phyloP scores from a whole-genome alignment of 2,888 invertebrate species.

The Xestia xanthographa region DNA sequence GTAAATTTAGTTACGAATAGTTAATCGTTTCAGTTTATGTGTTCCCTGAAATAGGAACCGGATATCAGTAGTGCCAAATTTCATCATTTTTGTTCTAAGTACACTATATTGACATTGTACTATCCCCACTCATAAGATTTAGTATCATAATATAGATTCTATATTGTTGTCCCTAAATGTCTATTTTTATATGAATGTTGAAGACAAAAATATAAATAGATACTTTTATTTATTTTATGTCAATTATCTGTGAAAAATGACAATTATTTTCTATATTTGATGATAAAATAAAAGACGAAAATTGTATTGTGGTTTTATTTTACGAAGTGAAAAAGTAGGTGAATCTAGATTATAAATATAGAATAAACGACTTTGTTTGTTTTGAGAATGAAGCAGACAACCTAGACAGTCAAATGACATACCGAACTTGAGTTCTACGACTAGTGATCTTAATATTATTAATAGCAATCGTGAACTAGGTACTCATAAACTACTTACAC shows the following conservation, averaged over 20 bases:
- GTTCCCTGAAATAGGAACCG: background rate
- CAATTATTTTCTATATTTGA: conserved; percentile 70
- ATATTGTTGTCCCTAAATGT: conserved; percentile 66
- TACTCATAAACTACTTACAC: background rate
- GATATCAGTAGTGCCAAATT: conserved; percentile 24
- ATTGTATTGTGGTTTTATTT: conserved; percentile 54
- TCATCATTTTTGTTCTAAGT: background rate
- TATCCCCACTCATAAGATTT: conserved; percentile 8
- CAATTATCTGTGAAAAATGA: conserved; percentile 73
- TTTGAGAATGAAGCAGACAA: conserved; percentile 15
- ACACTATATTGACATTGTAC: conserved; percentile 4
- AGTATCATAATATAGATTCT: conserved; percentile 45
- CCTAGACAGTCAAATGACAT: conserved; percentile 27
- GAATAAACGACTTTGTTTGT: conserved; percentile 32
- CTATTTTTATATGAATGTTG: conserved; percentile 83
- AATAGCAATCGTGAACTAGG: background rate
- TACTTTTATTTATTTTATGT: conserved; percentile 69
- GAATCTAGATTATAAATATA: conserved; percentile 14
- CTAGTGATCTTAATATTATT: background rate
- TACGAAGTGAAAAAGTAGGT: background rate
- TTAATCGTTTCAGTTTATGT: background rate
- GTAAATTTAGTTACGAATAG: background rate
- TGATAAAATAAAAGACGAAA: conserved; percentile 66
- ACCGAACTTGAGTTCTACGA: background rate
- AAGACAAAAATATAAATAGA: conserved; percentile 49